These are phyloP conservation scores for Cladopsammia gracilis DNA, from an alignment of 64 coral and sea anemone genomes.

Conservation along the genomic window DNA sequence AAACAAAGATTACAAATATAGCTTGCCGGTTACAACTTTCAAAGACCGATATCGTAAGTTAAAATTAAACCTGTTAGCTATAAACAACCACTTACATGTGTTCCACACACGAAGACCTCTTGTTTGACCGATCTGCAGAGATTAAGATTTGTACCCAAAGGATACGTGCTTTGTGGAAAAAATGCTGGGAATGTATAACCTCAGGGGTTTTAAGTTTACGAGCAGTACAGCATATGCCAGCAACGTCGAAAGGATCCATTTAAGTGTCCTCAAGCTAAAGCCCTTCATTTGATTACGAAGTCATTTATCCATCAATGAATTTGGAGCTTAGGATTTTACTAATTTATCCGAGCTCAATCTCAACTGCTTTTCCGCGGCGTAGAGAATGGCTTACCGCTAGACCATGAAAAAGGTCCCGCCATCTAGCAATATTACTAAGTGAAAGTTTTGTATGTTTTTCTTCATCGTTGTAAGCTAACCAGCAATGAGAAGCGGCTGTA, in stretches of 20 bases:
- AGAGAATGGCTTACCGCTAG: neutral
- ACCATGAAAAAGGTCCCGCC: neutral
- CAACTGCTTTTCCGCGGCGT: too few species aligned
- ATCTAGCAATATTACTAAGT: neutral
- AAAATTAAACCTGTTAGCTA: slow-evolving; percentile 22
- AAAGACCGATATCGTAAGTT: neutral
- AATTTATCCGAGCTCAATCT: neutral
- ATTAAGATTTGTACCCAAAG: neutral
- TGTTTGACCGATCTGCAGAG: neutral
- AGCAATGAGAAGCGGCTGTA: too few species aligned
- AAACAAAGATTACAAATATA: slow-evolving; percentile 39
- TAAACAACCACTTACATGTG: neutral
- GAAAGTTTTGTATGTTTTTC: neutral
- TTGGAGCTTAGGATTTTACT: neutral
- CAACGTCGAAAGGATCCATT: neutral
- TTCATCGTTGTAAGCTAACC: too few species aligned
- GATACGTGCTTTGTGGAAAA: neutral
- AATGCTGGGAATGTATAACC: neutral
- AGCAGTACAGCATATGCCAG: neutral
- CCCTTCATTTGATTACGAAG: neutral
- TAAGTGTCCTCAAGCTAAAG: neutral
- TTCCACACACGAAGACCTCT: neutral
- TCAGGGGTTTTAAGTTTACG: neutral
- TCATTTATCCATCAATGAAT: neutral
- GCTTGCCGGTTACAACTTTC: neutral